A percentile compares a stretch with the other conserved stretches of the same genome.
Conservation (phyloP, 1,140 invertebrate species). For the Drosophila auraria region DNA sequence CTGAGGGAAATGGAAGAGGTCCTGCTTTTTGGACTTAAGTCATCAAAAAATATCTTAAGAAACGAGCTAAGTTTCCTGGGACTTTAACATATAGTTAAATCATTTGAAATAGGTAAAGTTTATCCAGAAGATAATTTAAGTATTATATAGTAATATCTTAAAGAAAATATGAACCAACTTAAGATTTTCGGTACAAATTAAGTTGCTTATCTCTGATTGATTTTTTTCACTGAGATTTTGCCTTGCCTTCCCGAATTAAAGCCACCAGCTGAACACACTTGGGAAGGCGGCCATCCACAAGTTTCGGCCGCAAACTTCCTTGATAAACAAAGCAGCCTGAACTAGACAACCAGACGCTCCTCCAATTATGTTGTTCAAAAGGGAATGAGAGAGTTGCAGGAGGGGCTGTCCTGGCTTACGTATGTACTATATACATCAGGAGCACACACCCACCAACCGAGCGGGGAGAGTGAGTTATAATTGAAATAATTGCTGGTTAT, state of each 20-base stretch:
- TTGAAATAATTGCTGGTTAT: conserved; percentile 63
- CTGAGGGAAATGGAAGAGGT: neutral
- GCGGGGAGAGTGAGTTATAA: conserved; percentile 34
- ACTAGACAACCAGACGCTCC: conserved; percentile 26
- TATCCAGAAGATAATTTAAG: neutral
- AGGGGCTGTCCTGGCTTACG: neutral
- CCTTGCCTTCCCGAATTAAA: neutral
- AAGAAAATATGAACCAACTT: no score
- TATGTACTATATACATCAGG: conserved; percentile 9
- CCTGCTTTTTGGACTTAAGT: neutral
- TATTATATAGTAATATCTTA: neutral
- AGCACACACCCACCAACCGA: neutral
- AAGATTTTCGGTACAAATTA: no score
- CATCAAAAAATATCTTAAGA: no score
- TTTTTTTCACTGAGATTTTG: neutral
- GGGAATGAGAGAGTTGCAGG: conserved; percentile 19
- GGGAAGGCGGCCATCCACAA: neutral
- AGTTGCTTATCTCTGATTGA: no score
- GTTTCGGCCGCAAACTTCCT: conserved; percentile 8
- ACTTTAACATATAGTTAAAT: neutral
- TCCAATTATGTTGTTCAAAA: conserved; percentile 44
- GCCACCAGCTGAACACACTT: neutral
- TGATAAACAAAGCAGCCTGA: conserved; percentile 27
- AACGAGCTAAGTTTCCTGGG: neutral
- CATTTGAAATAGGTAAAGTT: neutral